phyloP scores from a whole-genome alignment of 2,888 invertebrate genomes.

The Torymus auratus region DNA sequence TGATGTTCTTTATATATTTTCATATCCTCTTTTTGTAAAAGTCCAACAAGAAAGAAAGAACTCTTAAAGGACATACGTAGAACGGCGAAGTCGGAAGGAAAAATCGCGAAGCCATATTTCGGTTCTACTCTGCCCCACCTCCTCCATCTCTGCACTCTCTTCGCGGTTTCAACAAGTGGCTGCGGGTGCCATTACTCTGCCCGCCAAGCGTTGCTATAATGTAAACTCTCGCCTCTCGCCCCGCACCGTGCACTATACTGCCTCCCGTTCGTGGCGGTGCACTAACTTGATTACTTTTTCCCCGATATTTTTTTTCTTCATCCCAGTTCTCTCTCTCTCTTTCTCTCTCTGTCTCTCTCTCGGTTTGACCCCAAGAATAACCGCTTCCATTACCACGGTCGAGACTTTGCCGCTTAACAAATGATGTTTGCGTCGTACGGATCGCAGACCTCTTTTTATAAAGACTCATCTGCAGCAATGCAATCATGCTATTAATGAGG shows the following conservation, averaged over 20 bases:
- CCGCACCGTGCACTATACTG: not conserved
- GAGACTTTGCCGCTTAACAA: not conserved
- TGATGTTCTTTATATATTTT: too few relatives aligned
- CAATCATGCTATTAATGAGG: too few relatives aligned
- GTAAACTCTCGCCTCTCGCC: slow-evolving; percentile 29
- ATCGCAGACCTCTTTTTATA: too few relatives aligned
- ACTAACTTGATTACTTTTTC: slow-evolving; percentile 43
- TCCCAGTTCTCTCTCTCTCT: slow-evolving; percentile 1
- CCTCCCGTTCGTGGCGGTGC: not conserved
- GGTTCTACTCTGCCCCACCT: too few relatives aligned
- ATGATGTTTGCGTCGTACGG: not conserved
- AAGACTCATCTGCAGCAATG: too few relatives aligned
- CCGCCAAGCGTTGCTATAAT: slow-evolving; percentile 51
- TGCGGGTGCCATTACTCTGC: slow-evolving; percentile 61
- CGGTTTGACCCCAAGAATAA: not conserved
- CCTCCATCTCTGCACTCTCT: too few relatives aligned
- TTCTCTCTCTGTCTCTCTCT: not conserved
- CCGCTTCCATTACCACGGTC: slow-evolving; percentile 1
- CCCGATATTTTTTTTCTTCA: not conserved
- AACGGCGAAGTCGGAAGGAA: too few relatives aligned
- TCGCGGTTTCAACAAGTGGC: slow-evolving; percentile 65
- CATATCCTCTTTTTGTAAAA: too few relatives aligned
- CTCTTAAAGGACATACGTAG: too few relatives aligned
- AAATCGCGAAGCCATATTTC: slow-evolving; percentile 28
- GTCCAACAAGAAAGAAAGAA: too few relatives aligned